Conservation (phyloP, 2,113 vertebrate species). For the Nothobranchius furzeri region DNA sequence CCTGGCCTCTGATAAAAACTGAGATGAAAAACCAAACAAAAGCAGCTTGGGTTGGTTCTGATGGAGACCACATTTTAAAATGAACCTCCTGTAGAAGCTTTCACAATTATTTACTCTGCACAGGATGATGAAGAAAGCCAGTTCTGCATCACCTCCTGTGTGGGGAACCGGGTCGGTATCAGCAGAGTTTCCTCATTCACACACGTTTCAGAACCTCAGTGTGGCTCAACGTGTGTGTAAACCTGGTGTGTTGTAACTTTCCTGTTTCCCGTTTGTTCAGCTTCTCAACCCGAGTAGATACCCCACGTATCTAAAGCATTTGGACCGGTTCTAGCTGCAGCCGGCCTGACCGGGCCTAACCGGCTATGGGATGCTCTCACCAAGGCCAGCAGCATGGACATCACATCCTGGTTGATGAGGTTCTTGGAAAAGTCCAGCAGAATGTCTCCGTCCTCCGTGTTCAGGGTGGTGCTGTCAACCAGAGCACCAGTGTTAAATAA, state of each 20-base stretch:
- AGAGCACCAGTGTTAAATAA: not conserved
- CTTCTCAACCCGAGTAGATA: not conserved
- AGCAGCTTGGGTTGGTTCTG: too few relatives aligned
- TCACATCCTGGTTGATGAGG: constrained; percentile 88
- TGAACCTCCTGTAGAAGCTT: too few relatives aligned
- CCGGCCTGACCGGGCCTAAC: not conserved
- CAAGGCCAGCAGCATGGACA: constrained; percentile 89
- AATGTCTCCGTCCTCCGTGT: constrained; percentile 88
- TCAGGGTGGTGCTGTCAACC: constrained; percentile 80
- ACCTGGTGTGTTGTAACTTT: not conserved
- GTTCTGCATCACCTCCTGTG: not conserved
- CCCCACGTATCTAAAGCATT: too few relatives aligned
- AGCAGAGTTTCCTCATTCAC: too few relatives aligned
- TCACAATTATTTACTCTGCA: too few relatives aligned
- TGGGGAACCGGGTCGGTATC: not conserved
- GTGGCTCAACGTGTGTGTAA: not conserved
- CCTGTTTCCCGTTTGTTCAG: constrained; percentile 6
- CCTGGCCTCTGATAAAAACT: too few relatives aligned
- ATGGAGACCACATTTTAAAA: too few relatives aligned
- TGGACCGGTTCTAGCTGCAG: too few relatives aligned
- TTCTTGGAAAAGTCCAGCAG: constrained; percentile 97
- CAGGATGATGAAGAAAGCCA: not conserved
- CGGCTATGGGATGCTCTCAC: constrained; percentile 68
- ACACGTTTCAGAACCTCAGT: not conserved
- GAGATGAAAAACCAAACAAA: too few relatives aligned